Percentiles rank a stretch among this genome's conserved stretches.
Evolutionary conservation across 37 sponge, comb jelly and placozoan species (phyloP).

Genomic region (Mnemiopsis leidyi): DNA sequence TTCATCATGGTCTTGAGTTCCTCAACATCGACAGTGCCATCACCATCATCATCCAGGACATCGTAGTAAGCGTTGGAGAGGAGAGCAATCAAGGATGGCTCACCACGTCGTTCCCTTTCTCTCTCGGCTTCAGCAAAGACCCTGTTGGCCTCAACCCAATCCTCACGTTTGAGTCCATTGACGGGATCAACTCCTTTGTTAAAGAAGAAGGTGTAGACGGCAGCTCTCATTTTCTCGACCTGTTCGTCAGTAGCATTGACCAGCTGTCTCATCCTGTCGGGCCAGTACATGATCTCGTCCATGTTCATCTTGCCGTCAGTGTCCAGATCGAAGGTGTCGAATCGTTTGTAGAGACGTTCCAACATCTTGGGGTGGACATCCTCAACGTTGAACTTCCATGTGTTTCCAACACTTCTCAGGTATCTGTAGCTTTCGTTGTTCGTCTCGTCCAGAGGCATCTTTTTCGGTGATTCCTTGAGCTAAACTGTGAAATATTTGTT

Average conservation of each 20-base stretch:
- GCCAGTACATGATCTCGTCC: conserved; percentile 57
- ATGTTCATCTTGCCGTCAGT: conserved; percentile 46
- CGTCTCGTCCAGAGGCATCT: neutral
- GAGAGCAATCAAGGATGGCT: conserved; percentile 26
- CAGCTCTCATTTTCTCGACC: conserved; percentile 32
- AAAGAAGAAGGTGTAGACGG: conserved; percentile 20
- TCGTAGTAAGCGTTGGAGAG: conserved; percentile 59
- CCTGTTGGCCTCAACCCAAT: conserved; percentile 51
- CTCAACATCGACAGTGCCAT: conserved; percentile 42
- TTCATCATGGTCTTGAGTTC: conserved; percentile 59
- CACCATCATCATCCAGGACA: conserved; percentile 41
- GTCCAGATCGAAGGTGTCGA: conserved; percentile 61
- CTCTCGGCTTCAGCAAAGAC: conserved; percentile 60
- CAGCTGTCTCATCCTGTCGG: conserved; percentile 61
- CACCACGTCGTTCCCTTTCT: conserved; percentile 55
- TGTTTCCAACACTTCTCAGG: conserved; percentile 53
- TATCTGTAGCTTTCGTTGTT: conserved; percentile 55
- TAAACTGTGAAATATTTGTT: neutral
- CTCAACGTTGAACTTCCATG: conserved; percentile 34
- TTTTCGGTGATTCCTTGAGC: neutral
- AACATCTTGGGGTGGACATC: conserved; percentile 57
- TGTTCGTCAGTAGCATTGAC: conserved; percentile 60
- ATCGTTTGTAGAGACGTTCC: conserved; percentile 38
- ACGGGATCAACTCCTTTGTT: conserved; percentile 27
- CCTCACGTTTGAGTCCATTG: conserved; percentile 1